Evolutionary conservation across 2,113 vertebrate species (phyloP).

Genomic region (Pangasianodon gigas): DNA sequence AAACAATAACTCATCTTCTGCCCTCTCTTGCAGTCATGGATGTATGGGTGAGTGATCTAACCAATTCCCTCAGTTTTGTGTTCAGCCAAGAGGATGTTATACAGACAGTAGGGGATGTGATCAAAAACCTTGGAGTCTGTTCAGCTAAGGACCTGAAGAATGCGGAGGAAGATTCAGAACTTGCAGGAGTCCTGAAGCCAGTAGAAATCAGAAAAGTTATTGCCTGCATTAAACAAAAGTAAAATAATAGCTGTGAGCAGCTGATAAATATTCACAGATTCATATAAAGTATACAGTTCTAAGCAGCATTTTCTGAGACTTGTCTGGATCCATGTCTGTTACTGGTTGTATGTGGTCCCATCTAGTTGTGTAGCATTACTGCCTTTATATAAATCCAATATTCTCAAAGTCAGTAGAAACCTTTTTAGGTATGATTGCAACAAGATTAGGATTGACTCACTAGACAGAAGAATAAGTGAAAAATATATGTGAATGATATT

Average conservation of each 20-base stretch:
- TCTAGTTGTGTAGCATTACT: no score
- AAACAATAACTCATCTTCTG: constrained; percentile 22
- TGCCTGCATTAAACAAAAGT: not conserved
- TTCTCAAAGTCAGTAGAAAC: no score
- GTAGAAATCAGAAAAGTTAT: constrained; percentile 9
- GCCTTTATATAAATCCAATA: no score
- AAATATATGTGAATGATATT: no score
- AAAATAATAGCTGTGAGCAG: not conserved
- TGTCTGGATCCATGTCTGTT: no score
- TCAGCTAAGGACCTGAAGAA: no score
- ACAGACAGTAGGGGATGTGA: not conserved
- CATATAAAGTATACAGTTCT: no score
- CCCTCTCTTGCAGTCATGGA: constrained; percentile 18
- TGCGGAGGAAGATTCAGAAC: not conserved
- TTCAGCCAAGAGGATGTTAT: constrained; percentile 14
- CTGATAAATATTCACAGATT: not conserved
- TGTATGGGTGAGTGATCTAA: not conserved
- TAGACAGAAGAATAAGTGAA: no score
- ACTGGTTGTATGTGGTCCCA: no score
- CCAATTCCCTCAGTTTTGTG: not conserved
- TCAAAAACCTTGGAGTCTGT: not conserved
- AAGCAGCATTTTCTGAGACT: no score
- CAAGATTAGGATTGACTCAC: no score
- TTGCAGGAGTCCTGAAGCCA: not conserved
- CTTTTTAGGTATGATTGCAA: no score